phyloP scores from a whole-genome alignment of 2,113 vertebrate genomes.

The Cricetomys ansorgei region DNA sequence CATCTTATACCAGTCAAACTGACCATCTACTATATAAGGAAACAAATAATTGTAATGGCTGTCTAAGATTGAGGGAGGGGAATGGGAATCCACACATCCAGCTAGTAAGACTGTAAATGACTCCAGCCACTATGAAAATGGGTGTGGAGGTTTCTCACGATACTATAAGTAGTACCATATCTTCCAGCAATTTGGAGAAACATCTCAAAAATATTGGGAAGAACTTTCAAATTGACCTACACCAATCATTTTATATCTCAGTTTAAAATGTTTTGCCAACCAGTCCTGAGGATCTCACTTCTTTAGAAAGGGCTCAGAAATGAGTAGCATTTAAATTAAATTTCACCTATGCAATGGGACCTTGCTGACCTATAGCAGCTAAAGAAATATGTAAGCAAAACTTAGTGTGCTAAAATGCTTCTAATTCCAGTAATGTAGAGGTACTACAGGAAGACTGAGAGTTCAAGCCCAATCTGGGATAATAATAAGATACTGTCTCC shows the following conservation, averaged over 20 bases:
- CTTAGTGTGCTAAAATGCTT: neutral
- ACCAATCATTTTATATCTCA: neutral
- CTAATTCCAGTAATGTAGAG: neutral
- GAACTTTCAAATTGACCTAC: neutral
- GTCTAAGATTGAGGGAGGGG: neutral
- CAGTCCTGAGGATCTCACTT: neutral
- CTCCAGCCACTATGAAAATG: neutral
- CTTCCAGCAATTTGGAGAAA: neutral
- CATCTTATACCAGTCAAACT: neutral
- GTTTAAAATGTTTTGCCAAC: neutral
- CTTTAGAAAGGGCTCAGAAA: neutral
- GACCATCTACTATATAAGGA: neutral
- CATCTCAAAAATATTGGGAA: neutral
- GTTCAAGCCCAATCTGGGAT: neutral
- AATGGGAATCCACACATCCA: neutral
- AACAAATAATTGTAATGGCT: neutral
- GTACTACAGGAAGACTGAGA: neutral
- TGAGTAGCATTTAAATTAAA: constrained; percentile 3
- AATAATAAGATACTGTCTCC: neutral
- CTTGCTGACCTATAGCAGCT: neutral
- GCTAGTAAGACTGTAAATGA: neutral
- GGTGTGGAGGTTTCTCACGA: neutral
- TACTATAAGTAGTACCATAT: neutral
- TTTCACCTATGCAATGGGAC: neutral
- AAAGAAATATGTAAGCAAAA: neutral